Conservation (phyloP, 2,888 invertebrate species). For the Spialia ferax region DNA sequence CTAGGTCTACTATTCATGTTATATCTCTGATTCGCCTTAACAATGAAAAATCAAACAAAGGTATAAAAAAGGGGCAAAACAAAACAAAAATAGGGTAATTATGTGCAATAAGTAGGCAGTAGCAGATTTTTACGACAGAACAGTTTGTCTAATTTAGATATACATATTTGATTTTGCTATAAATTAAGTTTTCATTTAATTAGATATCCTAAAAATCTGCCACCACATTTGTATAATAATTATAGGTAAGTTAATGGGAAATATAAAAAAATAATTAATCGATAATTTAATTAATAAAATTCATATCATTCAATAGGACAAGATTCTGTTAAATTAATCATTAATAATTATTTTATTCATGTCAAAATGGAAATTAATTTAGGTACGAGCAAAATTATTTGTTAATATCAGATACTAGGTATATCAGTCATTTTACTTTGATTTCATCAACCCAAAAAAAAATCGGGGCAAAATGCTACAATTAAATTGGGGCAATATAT, state of each 20-base stretch:
- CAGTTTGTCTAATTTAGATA: too few relatives aligned
- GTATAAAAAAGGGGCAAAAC: slow-evolving; percentile 37
- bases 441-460: not conserved
- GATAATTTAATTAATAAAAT: too few relatives aligned
- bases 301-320: too few relatives aligned
- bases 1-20: slow-evolving; percentile 70
- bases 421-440: too few relatives aligned
- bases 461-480: not conserved
- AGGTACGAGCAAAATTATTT: not conserved
- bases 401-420: too few relatives aligned
- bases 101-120: not conserved
- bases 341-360: not conserved
- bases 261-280: too few relatives aligned
- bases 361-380: not conserved
- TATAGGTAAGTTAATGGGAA: not conserved
- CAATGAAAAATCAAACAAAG: slow-evolving; percentile 47
- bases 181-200: too few relatives aligned
- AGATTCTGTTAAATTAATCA: too few relatives aligned
- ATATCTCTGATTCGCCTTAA: slow-evolving; percentile 80
- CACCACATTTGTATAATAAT: not conserved
- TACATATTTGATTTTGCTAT: too few relatives aligned
- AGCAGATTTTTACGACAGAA: not conserved
- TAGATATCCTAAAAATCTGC: slow-evolving; percentile 7
- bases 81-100: slow-evolving; percentile 43
- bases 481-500: not conserved